Evolutionary conservation across 2,113 vertebrate species (phyloP), one percentile per base, ranked within the genome.

Genomic region (Poecile atricapillus): DNA sequence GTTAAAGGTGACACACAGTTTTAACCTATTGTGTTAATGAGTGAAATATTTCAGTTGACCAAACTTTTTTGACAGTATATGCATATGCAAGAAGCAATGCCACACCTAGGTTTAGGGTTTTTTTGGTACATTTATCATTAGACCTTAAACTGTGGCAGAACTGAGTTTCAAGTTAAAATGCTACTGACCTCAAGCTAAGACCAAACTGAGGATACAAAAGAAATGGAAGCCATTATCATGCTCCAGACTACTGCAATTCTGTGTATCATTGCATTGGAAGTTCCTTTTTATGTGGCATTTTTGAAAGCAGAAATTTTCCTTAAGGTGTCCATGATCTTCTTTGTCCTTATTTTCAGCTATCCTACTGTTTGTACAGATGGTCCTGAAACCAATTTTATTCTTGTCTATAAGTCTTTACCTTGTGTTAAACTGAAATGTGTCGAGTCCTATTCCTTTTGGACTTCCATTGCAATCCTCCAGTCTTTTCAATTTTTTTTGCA

Each of bases 141-240:
- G 5, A 64, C 21, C 4, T 75, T 47, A 74, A 53, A 41, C 1
- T 33, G 9, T 4, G 10, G 3, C 5, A 6, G 2, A 7, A 2
- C 2, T 5, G 17, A 65, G 15, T 27, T 49, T 65, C 23, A 37
- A 30, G 10, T 43, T 77, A 69, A 89, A 92, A 82, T 52, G 19
- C 65, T 71, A 28, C 53, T 52, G 41, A 47, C 16, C 9, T 79
- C 30, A 15, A 65, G 28, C 31, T 76, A 58, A 74, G 71, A 77
- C 13, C 15, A 65, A 71, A 46, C 13, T 47, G 43, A 83, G 5
- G 27, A 65, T 37, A 70, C 0, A 1, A 31, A 65, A 60, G 53
- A 47, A 24, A 44, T 17, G 12, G 35, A 87, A 84, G 75, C 6
- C 4, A 49, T 23, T 62, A 15, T 23, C 44, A 35, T 21, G 4